Percentiles rank a stretch among this genome's conserved stretches.
Evolutionary conservation across 2,797 vertebrate genomes (phyloP).

Genomic region (Macropus fuliginosus): DNA sequence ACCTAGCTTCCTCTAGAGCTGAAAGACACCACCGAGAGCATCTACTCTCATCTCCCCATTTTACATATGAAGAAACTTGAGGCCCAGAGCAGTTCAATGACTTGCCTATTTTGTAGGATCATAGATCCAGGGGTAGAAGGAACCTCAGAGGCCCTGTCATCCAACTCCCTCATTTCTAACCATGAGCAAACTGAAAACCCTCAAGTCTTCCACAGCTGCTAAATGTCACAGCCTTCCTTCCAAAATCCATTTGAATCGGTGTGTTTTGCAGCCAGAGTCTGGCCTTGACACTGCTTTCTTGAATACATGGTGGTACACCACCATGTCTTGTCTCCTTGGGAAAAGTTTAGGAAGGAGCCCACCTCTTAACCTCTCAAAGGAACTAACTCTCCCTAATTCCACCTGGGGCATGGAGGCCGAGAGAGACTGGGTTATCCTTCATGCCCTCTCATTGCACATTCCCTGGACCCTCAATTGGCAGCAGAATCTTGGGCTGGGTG

Average conservation of each 20-base stretch:
- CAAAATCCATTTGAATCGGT: neutral
- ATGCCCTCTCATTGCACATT: neutral
- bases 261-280: neutral
- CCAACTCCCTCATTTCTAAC: neutral
- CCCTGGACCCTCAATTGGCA: neutral
- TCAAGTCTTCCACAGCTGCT: neutral
- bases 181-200: neutral
- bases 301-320: neutral
- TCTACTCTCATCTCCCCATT: neutral
- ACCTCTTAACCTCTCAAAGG: neutral
- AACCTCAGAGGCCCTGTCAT: neutral
- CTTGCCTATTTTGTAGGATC: neutral
- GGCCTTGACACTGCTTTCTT: neutral
- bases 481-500: neutral
- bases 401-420: neutral
- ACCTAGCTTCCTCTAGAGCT: neutral
- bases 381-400: too few species aligned
- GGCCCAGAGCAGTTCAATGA: neutral
- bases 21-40: neutral
- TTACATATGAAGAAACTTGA: neutral
- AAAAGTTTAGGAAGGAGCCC: neutral
- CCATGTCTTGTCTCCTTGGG: too few species aligned
- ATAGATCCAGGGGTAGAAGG: neutral
- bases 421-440: neutral
- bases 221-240: neutral